Conservation (phyloP, 2,888 invertebrate genomes). For the Melinopterus prodromus region DNA sequence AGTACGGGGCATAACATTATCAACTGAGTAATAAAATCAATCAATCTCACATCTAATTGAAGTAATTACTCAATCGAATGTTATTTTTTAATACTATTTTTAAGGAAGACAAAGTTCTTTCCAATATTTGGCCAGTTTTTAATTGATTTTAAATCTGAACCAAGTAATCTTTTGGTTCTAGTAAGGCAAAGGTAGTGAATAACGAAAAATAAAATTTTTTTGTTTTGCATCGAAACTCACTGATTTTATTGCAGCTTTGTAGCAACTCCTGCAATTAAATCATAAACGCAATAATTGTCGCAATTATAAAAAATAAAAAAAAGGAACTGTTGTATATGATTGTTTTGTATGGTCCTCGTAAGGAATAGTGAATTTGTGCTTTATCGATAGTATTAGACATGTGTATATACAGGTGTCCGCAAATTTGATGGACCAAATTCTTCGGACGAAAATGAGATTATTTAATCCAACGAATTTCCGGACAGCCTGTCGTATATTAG, state of each 20-base stretch:
- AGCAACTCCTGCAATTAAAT: too few relatives aligned
- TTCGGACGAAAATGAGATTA: too few relatives aligned
- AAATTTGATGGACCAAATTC: too few relatives aligned
- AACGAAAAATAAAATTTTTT: too few relatives aligned
- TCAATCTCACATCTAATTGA: too few relatives aligned
- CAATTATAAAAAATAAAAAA: background rate
- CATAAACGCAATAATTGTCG: too few relatives aligned
- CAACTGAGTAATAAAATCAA: too few relatives aligned
- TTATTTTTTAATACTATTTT: background rate
- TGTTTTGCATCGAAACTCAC: too few relatives aligned
- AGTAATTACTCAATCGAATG: background rate
- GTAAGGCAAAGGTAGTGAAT: background rate
- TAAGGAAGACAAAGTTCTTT: background rate
- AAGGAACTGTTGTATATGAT: background rate
- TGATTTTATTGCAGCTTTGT: too few relatives aligned
- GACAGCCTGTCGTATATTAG: too few relatives aligned
- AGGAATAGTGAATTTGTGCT: background rate
- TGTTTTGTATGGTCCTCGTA: background rate
- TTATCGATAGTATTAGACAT: background rate
- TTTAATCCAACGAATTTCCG: too few relatives aligned
- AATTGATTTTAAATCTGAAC: background rate
- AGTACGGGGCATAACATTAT: too few relatives aligned
- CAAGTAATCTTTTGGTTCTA: background rate
- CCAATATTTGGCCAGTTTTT: background rate
- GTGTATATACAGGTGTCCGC: background rate